Evolutionary conservation across 2,113 vertebrate species (phyloP).

Genomic region (Phalacrocorax brasilianus): DNA sequence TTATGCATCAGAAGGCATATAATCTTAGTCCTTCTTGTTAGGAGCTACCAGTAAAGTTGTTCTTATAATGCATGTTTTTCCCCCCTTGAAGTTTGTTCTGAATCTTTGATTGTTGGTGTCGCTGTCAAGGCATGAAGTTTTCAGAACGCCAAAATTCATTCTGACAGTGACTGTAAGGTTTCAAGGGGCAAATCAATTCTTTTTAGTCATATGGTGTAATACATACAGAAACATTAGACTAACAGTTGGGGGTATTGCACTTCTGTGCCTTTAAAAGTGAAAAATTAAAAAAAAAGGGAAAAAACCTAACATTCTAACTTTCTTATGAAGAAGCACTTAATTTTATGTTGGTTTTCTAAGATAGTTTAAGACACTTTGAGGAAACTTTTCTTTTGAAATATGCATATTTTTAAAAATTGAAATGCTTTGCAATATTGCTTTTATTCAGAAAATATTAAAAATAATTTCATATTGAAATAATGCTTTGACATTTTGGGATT

Average conservation of each 20-base stretch:
- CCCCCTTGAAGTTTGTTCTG: neutral
- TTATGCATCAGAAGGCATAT: neutral
- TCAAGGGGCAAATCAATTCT: neutral
- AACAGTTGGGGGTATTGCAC: neutral
- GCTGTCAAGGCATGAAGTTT: slow-evolving; percentile 77
- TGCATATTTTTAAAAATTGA: neutral
- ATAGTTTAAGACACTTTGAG: neutral
- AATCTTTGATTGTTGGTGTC: slow-evolving; percentile 45
- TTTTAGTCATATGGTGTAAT: neutral
- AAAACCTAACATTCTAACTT: neutral
- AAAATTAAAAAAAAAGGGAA: neutral
- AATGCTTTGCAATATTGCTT: neutral
- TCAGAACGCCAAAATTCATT: slow-evolving; percentile 80
- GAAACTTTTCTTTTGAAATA: neutral
- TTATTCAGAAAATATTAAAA: neutral
- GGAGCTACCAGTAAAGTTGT: slow-evolving; percentile 17
- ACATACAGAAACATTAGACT: neutral
- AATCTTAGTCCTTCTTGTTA: slow-evolving; percentile 17
- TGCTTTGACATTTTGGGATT: neutral
- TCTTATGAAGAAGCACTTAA: neutral
- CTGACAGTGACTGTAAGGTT: slow-evolving; percentile 74
- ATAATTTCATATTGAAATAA: neutral
- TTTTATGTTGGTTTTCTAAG: neutral
- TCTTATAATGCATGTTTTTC: neutral
- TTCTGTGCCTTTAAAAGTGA: neutral